These are phyloP conservation scores for Cryptocheilus praepositus DNA, from an alignment of 2,888 invertebrate genomes.

Conservation along the genomic window DNA sequence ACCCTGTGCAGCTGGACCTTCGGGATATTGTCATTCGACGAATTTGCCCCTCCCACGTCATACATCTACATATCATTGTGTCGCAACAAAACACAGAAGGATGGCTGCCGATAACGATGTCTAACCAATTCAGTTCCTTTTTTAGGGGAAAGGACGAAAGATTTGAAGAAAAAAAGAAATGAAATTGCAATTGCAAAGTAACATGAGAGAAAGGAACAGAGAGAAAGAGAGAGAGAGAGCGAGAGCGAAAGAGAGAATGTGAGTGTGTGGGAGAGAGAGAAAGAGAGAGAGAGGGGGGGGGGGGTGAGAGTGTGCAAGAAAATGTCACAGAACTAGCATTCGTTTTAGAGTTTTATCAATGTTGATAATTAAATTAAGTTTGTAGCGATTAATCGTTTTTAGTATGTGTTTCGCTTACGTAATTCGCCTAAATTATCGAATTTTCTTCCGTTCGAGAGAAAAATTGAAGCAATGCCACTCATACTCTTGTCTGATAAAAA, in stretches of 20 bases:
- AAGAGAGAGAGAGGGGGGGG: too few relatives aligned
- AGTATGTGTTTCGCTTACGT: constrained; percentile 3
- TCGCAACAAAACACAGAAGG: constrained; percentile 38
- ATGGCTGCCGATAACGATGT: constrained; percentile 36
- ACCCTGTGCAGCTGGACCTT: constrained; percentile 37
- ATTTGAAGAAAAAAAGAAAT: constrained; percentile 3
- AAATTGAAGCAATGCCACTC: constrained; percentile 11
- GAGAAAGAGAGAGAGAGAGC: constrained; percentile 4
- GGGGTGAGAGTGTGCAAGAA: constrained; percentile 23
- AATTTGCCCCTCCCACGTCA: constrained; percentile 17
- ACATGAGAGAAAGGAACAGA: constrained; percentile 9
- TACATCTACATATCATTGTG: constrained; percentile 61
- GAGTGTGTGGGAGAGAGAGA: constrained; percentile 22
- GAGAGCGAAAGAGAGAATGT: constrained; percentile 4
- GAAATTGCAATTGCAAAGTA: neutral
- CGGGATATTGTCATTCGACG: constrained; percentile 33
- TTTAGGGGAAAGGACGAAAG: constrained; percentile 25
- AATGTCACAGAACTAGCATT: constrained; percentile 43
- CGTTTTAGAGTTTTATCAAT: constrained; percentile 62
- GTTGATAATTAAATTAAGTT: constrained; percentile 58
- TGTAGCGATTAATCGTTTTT: constrained; percentile 47
- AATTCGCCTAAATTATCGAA: constrained; percentile 12
- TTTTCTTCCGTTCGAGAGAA: constrained; percentile 18
- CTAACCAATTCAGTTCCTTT: constrained; percentile 39
- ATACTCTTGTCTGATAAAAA: neutral